These are phyloP conservation scores for Artibeus jamaicensis DNA, from an alignment of 2,797 vertebrate species.

Conservation along the genomic window DNA sequence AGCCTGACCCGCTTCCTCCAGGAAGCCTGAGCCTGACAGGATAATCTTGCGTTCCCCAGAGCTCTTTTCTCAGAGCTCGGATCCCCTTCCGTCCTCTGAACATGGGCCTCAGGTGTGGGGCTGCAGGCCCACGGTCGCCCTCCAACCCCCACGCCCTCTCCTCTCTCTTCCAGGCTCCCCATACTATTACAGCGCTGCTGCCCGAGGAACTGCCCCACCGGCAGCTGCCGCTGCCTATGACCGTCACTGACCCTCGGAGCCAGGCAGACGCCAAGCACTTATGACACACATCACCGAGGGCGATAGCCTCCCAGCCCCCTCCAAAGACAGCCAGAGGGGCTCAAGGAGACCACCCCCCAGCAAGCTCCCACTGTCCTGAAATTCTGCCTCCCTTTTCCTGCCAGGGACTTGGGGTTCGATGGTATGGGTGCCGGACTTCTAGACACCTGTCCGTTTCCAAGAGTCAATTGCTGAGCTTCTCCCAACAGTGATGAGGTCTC, in stretches of 20 bases:
- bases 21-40: background rate
- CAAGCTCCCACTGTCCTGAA: background rate
- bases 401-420: background rate
- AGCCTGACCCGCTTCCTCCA: background rate
- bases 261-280: conserved; percentile 62
- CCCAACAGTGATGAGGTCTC: conserved; percentile 34
- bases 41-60: background rate
- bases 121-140: background rate
- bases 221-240: conserved; percentile 93
- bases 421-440: conserved; percentile 24
- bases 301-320: background rate
- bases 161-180: conserved; percentile 89
- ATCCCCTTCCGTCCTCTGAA: background rate
- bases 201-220: conserved; percentile 91
- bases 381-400: background rate
- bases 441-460: conserved; percentile 55
- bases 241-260: conserved; percentile 90
- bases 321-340: conserved; percentile 29
- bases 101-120: background rate
- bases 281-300: conserved; percentile 60
- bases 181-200: conserved; percentile 96
- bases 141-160: background rate
- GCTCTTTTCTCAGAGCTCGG: background rate
- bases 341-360: background rate
- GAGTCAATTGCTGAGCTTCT: conserved; percentile 49